Evolutionary conservation across 1,140 invertebrate genomes (phyloP).

Genomic region (Bradysia coprophila): DNA sequence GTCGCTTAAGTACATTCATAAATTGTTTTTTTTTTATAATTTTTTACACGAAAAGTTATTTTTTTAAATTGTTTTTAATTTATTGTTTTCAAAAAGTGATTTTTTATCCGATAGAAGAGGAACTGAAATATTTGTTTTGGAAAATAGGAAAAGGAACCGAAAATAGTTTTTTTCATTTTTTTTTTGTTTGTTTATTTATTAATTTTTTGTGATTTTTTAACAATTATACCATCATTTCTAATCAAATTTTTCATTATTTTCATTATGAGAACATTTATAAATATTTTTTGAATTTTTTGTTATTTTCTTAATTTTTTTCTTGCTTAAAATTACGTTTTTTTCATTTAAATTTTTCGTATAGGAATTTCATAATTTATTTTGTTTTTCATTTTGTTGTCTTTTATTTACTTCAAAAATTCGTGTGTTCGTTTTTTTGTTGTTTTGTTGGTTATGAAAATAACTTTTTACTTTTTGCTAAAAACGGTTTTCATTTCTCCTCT

Average conservation of each 20-base stretch:
- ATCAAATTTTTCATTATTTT: neutral
- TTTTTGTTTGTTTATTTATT: neutral
- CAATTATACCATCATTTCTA: neutral
- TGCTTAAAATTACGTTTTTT: no score
- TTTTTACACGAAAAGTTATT: no score
- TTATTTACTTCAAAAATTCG: constrained; percentile 7
- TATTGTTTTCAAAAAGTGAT: no score
- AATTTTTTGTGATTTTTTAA: neutral
- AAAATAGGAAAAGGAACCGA: neutral
- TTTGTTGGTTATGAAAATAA: neutral
- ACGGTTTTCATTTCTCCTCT: neutral
- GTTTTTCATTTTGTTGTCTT: constrained; percentile 8
- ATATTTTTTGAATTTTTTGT: neutral
- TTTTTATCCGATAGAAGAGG: no score
- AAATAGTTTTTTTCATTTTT: neutral
- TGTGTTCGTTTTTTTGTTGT: neutral
- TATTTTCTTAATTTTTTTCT: no score
- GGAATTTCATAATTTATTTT: constrained; percentile 13
- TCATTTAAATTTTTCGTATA: neutral
- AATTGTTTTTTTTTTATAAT: no score
- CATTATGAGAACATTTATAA: neutral
- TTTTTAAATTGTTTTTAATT: no score
- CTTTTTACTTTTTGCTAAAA: neutral
- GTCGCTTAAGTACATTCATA: no score
- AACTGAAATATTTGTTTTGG: neutral